Base-by-base conservation (phyloP, 2,113 vertebrate species). In the Nannobrachium achirus region DNA sequence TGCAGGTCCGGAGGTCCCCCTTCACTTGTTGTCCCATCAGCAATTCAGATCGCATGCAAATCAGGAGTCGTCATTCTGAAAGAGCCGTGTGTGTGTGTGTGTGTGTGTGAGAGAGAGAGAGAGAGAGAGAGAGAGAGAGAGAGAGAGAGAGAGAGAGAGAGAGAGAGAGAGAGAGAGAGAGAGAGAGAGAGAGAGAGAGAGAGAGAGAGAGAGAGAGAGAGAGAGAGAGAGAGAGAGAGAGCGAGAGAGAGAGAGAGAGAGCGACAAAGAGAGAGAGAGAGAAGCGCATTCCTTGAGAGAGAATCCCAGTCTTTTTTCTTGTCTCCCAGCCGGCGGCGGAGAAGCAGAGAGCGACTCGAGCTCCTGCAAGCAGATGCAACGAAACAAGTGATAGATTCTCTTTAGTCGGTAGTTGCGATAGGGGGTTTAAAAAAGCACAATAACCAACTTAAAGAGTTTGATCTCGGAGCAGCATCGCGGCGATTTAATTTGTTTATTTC, bases 21-120 rank as follows among this genome's bases (percentile, higher is more conserved):
- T 6, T n/a, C 60, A 15, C 51, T 41, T 45, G 61, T 83, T 75
- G 75, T 89, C 90, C 89, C 88, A 94, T 95, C 94, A 94, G 92
- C 93, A 90, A 94, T 95, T 95, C 93, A 94, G 92, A 95, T 93
- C 83, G 82, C 90, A 95, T 95, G 92, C 92, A 95, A 94, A 95
- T 94, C 69, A 67, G 57, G 45, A 83, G 85, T n/a, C 86, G 90
- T 84, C 90, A 84, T 66, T 66, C 78, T 78, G 69, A 56, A 42
- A 69, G 75, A 70, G 66, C 63, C 15, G 78, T 38, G 73, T 44
- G 75, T 55, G 82, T 14, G 72, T 14, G 53, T 19, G 13, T 13
- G 7, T 14, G 11, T 46, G 57, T 53, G 50, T 25, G 39, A 2
- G 42, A 6, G 62, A 63, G 10, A 10, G 16, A 65, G 0, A 39